Percentiles rank a stretch among this genome's conserved stretches.
phyloP scores from a whole-genome alignment of 2,888 invertebrate species.

The Lycocerus yunnanus region DNA sequence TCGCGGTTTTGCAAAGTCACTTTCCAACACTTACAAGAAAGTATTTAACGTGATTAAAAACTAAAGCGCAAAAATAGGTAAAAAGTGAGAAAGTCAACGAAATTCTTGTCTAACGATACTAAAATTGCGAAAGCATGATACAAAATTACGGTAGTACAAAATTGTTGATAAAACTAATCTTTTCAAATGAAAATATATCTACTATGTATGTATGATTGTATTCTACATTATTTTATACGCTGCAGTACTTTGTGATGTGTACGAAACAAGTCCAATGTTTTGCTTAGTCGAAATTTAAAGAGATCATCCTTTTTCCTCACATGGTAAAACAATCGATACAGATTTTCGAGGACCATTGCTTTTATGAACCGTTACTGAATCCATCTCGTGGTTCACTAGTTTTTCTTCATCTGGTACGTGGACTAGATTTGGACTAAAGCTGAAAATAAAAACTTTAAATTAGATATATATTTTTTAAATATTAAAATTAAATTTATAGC shows the following conservation, averaged over 20 bases:
- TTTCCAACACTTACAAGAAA: background rate
- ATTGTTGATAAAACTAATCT: background rate
- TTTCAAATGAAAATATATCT: conserved; percentile 5
- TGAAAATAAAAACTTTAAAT: background rate
- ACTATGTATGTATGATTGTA: conserved; percentile 2
- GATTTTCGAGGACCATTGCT: conserved; percentile 56
- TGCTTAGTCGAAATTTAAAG: background rate
- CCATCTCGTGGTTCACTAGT: conserved; percentile 48
- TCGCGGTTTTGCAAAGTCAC: background rate
- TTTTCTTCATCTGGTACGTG: conserved; percentile 52
- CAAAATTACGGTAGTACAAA: background rate
- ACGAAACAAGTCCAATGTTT: conserved; percentile 2
- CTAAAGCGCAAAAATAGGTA: background rate
- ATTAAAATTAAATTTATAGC: too few relatives aligned
- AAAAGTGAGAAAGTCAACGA: background rate
- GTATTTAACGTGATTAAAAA: background rate
- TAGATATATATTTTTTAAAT: too few relatives aligned
- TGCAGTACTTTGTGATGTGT: conserved; percentile 3
- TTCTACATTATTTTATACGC: conserved; percentile 7
- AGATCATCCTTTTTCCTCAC: conserved; percentile 61
- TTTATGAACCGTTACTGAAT: conserved; percentile 42
- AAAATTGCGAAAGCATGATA: background rate
- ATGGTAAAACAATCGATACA: conserved; percentile 64
- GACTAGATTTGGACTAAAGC: conserved; percentile 49
- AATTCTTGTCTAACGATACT: background rate